Base-by-base conservation (phyloP, 64 coral and sea anemone species). In the Montipora foliosa region DNA sequence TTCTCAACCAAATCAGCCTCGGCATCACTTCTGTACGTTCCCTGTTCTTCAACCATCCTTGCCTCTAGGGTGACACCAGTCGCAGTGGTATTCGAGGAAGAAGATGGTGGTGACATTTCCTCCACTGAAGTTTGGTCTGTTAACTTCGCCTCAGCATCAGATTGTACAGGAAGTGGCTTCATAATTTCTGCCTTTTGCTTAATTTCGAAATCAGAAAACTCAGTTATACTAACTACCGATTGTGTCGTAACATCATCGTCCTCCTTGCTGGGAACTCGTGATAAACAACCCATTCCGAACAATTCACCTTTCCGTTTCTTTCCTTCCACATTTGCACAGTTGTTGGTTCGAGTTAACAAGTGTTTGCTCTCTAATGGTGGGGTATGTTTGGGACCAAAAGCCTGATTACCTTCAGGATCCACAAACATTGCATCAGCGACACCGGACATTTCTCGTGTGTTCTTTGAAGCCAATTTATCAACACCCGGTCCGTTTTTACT, bases 271-370 rank as follows among this genome's bases (percentile, higher is more conserved):
- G 82, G 3, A n/a, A 20, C 82, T 29, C 71, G 6, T 14, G 82
- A 49, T 7, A 72, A 49, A 46, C 82, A 86, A 7, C 71, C 66
- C 17, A 50, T 47, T 50, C 17, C 47, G 4, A 72, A 70, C 7
- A 66, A 46, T 67, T 86, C 82, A 9, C 82, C 82, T 21, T 86
- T 86, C 1, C 62, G 82, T 44, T 72, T 86, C 66, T 86, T 86
- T 46, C 44, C 47, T 51, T 45, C 82, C 19, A 71, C 4, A 86
- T 25, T 51, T 47, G 46, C 61, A 51, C 82, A 86, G 2, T 71
- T 86, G 6, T 22, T 70, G 4, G 67, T 47, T 22, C 10, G 45
- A 5, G 3, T 6, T 2, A 86, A 50, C 46, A 21, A 8, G 46
- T 70, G 15, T 86, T 86, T 49, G 19, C 19, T 68, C 10, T 86